Percentiles rank a stretch among this genome's conserved stretches.
These are phyloP conservation scores for Tethya wilhelma DNA, from an alignment of 37 sponge, comb jelly and placozoan species.

Conservation along the genomic window DNA sequence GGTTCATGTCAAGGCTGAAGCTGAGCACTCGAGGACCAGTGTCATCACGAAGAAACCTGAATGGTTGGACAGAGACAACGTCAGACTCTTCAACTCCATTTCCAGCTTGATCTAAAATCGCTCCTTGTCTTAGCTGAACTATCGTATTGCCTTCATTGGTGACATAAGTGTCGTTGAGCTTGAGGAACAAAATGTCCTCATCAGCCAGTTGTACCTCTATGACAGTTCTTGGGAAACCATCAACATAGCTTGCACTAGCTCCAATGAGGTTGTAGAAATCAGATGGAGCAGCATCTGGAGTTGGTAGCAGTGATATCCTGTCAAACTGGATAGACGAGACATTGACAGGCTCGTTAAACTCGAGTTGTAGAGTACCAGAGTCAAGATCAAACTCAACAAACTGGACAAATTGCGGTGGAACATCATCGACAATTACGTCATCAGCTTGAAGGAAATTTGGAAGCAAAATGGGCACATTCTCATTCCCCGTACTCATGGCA, in stretches of 20 bases:
- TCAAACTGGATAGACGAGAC: constrained; percentile 54
- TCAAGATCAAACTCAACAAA: constrained; percentile 58
- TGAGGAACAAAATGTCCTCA: constrained; percentile 50
- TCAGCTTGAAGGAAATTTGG: constrained; percentile 35
- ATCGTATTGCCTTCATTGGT: constrained; percentile 10
- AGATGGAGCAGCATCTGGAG: background rate
- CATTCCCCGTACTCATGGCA: constrained; percentile 8
- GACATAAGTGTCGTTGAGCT: constrained; percentile 45
- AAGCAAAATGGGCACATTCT: constrained; percentile 25
- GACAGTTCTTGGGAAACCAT: constrained; percentile 9
- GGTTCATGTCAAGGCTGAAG: constrained; percentile 73
- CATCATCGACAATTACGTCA: constrained; percentile 28
- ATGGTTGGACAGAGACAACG: background rate
- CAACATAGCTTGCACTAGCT: constrained; percentile 42
- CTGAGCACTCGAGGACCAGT: constrained; percentile 49
- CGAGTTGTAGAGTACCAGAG: constrained; percentile 32
- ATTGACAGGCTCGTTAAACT: constrained; percentile 87
- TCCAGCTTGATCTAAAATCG: constrained; percentile 74
- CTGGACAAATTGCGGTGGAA: constrained; percentile 21
- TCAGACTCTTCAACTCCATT: constrained; percentile 34
- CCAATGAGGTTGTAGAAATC: constrained; percentile 15
- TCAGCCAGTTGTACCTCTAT: constrained; percentile 38
- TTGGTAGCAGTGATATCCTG: constrained; percentile 39
- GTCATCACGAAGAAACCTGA: constrained; percentile 29
- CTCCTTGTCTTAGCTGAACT: constrained; percentile 38